Evolutionary conservation across 1,140 invertebrate genomes (phyloP).

Genomic region (Aethina tumida): DNA sequence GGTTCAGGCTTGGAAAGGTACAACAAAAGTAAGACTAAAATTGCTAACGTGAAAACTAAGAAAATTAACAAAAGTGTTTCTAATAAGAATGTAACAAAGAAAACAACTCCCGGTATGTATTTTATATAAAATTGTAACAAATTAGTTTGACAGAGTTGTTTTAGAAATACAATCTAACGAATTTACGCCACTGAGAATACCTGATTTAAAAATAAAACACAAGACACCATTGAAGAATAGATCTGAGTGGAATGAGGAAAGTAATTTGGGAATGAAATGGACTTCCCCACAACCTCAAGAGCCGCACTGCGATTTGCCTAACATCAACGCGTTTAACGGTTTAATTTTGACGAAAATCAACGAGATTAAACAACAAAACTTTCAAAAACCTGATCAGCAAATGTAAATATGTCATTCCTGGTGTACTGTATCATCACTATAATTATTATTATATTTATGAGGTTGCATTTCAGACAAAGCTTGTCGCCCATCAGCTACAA

Average conservation of each 20-base stretch:
- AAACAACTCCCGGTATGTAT: neutral
- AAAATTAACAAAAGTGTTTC: neutral
- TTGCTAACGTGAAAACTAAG: neutral
- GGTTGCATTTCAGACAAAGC: neutral
- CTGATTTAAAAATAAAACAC: no score
- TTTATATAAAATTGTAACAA: no score
- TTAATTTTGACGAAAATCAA: slow-evolving; percentile 30
- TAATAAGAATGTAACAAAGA: neutral
- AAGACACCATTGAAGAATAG: no score
- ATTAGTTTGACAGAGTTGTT: no score
- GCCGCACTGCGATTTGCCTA: no score
- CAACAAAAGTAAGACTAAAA: slow-evolving; percentile 13
- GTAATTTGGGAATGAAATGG: no score
- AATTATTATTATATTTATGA: neutral
- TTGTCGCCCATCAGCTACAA: slow-evolving; percentile 10
- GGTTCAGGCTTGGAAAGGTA: slow-evolving; percentile 28
- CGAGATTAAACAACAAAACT: slow-evolving; percentile 2
- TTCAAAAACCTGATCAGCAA: neutral
- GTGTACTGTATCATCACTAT: neutral
- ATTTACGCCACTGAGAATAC: no score
- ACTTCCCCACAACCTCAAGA: no score
- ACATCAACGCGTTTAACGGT: neutral
- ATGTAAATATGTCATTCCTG: neutral
- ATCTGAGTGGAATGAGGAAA: no score
- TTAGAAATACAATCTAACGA: no score